Evolutionary conservation across 2,888 invertebrate species (phyloP), one percentile per base, ranked within the genome.

Genomic region (Platycheirus rosarum): DNA sequence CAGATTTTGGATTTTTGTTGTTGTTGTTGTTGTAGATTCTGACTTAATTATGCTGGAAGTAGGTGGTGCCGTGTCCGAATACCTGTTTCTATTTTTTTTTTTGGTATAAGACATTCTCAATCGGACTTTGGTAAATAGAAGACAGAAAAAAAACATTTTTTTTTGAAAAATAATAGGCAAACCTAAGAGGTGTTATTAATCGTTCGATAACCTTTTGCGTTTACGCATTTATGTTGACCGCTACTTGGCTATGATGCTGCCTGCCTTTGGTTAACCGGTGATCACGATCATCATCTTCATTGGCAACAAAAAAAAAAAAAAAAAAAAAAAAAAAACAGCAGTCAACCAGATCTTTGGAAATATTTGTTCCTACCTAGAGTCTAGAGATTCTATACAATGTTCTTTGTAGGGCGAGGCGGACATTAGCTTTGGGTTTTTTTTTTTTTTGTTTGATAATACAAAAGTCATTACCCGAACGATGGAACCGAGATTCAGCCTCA

Each of bases 131-230:
- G 70, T 37, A 40, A 53, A 40, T 32, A 71, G 2, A 29, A 42
- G 18, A 63, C 11, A 63, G 53, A 37, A 60, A 46, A 76, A 69
- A 69, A 76, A 69, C 46, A 62, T 53, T 23, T 11, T 18, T 48
- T 46, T 66, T 66, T 55, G 49, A 73, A 69, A 69, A 78, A 84
- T 78, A 78, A 78, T 84, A 84, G 84, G 73, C 69, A 78, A 78
- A 78, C 69, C 78, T 65, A 84, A 84, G 84, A 84, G 84, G 78
- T 78, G 78, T 84, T 84, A 78, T 84, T 84, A 78, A 84, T 84
- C 84, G 84, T 84, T 84, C 84, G 84, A 84, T 84, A 78, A 84
- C 84, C 84, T 84, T 84, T 84, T 78, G 77, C 84, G 73, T 78
- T 84, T 78, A 78, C 78, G 78, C 69, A 84, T 78, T 78, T 78